Base-by-base conservation (phyloP, 1,140 invertebrate genomes). In the Gerris buenoi region DNA sequence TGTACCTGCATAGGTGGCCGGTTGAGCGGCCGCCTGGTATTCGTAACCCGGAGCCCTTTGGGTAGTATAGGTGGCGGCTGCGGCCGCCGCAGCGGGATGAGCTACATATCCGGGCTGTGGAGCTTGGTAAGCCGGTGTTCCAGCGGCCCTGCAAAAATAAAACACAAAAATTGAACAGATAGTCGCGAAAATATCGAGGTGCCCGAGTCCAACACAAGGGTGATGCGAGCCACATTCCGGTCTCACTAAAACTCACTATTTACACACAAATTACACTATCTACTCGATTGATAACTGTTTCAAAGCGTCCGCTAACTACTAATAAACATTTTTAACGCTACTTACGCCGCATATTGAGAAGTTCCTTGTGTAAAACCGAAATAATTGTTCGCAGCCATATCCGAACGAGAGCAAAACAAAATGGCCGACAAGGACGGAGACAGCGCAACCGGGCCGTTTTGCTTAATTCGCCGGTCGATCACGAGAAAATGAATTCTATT, bases 351-450 rank as follows among this genome's bases (percentile, higher is more conserved):
- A 80, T 93, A 92, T 83, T 93, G 90, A 74, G 90, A 91, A 78
- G 89, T 89, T 73, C 89, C 87, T 77, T 91, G 90, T 75, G 89
- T 89, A 84, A 92, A 93, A 74, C 90, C 90, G 79, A 91, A 91
- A 83, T 92, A 93, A 85, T 93, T 93, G 83, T 93, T 92, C 78
- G 89, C 87, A 78, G 90, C 88, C 90, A 92, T 93, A 68, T 29
- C 68, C 63, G 29, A 57, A 27, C 25, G 23, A 15, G 22, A 65
- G 46, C 68, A 68, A 27, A 64, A 25, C 69, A 70, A 70, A 62
- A 70, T 70, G 69, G 69, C 66, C 56, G 65, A 64, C 62, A 56
- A 56, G 27, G 33, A n/a, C 63, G 25, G 27, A 25, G 25, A 46
- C 63, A 14, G 10, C 13, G 28, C 15, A 65, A 33, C n/a, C 26